Evolutionary conservation across 2,797 vertebrate genomes (phyloP).

Genomic region (Hozukius guyotensis): DNA sequence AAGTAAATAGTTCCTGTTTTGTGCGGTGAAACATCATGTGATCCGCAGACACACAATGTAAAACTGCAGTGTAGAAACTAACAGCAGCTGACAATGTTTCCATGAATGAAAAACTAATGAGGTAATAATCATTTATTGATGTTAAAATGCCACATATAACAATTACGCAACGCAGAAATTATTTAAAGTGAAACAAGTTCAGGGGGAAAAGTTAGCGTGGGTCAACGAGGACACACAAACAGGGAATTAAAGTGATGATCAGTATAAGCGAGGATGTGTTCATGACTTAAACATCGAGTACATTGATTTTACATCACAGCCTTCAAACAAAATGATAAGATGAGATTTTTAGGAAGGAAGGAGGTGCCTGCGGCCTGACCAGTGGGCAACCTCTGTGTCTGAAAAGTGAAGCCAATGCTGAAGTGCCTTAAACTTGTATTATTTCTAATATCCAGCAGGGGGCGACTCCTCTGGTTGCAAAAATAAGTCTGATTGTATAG

Average conservation of each 20-base stretch:
- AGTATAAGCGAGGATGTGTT: constrained; percentile 5
- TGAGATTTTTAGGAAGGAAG: background rate
- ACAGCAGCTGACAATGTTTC: constrained; percentile 12
- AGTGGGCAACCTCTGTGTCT: too few species aligned
- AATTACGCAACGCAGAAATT: constrained; percentile 19
- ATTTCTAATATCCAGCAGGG: too few species aligned
- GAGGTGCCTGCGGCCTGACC: background rate
- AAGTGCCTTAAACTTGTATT: too few species aligned
- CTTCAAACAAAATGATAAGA: constrained; percentile 9
- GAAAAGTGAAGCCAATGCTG: too few species aligned
- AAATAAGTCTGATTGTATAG: too few species aligned
- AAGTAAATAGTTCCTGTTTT: constrained; percentile 8
- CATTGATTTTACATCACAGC: constrained; percentile 25
- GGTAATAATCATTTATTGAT: constrained; percentile 54
- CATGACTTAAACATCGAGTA: constrained; percentile 36
- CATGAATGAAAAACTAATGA: constrained; percentile 54
- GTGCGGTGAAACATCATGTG: background rate
- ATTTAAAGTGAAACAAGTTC: constrained; percentile 38
- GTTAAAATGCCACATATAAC: constrained; percentile 42
- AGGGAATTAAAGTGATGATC: constrained; percentile 17
- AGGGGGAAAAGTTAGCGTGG: constrained; percentile 22
- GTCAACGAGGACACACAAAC: constrained; percentile 29
- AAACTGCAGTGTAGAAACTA: constrained; percentile 8
- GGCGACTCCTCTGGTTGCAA: too few species aligned
- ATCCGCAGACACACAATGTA: background rate